Base-by-base conservation (phyloP, 1,140 invertebrate species). In the Cotesia typhae region DNA sequence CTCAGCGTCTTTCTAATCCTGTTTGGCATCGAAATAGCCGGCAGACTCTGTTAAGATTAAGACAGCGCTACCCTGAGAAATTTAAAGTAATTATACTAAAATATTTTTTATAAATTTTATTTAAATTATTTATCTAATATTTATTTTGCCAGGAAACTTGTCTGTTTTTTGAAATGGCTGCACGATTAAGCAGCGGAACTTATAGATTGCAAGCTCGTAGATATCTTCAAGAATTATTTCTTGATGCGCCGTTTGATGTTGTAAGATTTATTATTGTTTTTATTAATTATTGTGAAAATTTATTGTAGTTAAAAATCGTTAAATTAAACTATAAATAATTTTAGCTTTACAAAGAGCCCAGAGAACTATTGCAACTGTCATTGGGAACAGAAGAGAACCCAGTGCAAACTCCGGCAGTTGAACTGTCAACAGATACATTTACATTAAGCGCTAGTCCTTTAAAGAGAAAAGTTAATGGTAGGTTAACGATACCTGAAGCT, bases 151-250 rank as follows among this genome's bases (percentile, higher is more conserved):
- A 95, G 84, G 95, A 97, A 80, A 86, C 95, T 71, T 98, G 97
- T 85, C 89, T 98, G 4, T 99, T 97, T 85, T 97, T 95, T 1
- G 97, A 98, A 84, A 92, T 98, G 4, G 94, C 94, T 81, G 90
- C 91, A 71, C 88, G 95, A 63, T 85, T 98, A 47, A 91, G 92
- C 0, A 89, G 90, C 41, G 94, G 92, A 81, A 92, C 92, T 28
- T 97, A 96, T 81, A 90, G 96, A 75, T 88, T 98, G 74, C 90
- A 89, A 67, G 92, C 95, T 2, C 88, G 97, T 20, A 90, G 96
- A 75, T 96, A 98, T 84, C 87, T 98, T 14, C 96, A 99, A 84
- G 97, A 99, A 86, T 87, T 99, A 4, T 99, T 99, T 86, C 89
- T 96, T 41, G 96, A 98, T 82, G 87, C 95, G 20, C 89, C 90